Base-by-base conservation (phyloP, 2,113 vertebrate genomes). In the Typhlomys cinereus region DNA sequence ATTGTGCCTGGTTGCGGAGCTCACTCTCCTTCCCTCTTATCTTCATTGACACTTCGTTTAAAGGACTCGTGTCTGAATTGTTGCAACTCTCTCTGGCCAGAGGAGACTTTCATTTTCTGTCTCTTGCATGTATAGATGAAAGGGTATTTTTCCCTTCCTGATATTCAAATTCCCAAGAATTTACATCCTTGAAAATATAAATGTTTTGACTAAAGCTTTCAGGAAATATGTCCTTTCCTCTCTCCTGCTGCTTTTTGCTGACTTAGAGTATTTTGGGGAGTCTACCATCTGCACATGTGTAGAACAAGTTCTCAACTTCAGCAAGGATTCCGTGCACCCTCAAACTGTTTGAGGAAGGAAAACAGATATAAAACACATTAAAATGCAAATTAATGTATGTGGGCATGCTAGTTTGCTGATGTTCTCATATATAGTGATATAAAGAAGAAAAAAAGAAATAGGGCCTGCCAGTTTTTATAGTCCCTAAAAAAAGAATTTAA, bases 401-500 rank as follows among this genome's bases (percentile, higher is more conserved):
- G 85, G 88, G 85, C 84, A 75, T 92, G 61, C 81, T 76, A 71
- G 41, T 92, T 91, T 94, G 57, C 91, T 87, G 91, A 74, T 73
- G 52, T 89, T 85, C 80, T 75, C 91, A 74, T 91, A 52, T 83
- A 48, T 36, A 79, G 46, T 59, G 69, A 66, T 86, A 57, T 70
- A 88, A 82, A 69, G 39, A 67, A 66, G 79, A 89, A 90, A 66
- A 83, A 89, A 90, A 86, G 84, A 94, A 71, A 67, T 54, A 66
- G 50, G 70, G 69, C 73, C 95, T 95, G 69, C 86, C 80, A 97
- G 90, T 85, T 95, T 94, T 85, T 93, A 71, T 59, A 97, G 91
- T 95, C 79, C 93, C 95, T 95, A 92, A 92, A 18, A 83, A 96
- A 89, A 95, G 95, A 98, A 97, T 96, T 94, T 92, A 97, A 82